These are phyloP conservation scores for Cyanoramphus novaezelandiae DNA, from an alignment of 2,113 vertebrate genomes.

Conservation along the genomic window DNA sequence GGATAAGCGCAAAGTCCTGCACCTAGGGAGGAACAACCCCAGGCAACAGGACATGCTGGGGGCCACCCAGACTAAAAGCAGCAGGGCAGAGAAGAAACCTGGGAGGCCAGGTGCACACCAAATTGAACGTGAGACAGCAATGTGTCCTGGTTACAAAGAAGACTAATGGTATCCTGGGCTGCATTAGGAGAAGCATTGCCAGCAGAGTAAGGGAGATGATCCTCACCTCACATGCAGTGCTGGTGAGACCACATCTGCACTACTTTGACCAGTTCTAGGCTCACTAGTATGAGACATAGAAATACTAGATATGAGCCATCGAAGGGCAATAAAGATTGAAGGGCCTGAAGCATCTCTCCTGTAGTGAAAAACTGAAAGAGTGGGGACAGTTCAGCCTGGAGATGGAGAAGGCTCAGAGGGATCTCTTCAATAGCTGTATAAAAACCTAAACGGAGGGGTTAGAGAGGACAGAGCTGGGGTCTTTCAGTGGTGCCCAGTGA, in stretches of 20 bases:
- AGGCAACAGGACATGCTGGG: not conserved
- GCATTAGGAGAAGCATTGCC: not conserved
- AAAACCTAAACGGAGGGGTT: not conserved
- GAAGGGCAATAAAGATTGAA: too few species aligned
- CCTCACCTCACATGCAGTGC: not conserved
- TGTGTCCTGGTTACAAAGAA: not conserved
- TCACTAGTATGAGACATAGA: too few species aligned
- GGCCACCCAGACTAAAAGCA: not conserved
- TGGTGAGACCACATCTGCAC: not conserved
- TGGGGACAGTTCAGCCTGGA: not conserved
- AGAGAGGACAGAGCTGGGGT: not conserved
- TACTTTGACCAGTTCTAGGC: not conserved
- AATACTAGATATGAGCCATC: too few species aligned
- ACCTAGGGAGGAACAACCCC: not conserved
- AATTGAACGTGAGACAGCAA: not conserved
- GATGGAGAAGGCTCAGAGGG: not conserved
- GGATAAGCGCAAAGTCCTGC: not conserved
- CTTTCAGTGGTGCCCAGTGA: not conserved
- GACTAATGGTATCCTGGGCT: not conserved
- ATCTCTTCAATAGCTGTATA: not conserved
- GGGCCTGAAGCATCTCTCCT: not conserved
- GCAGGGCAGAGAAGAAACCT: not conserved
- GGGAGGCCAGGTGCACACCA: fast-evolving
- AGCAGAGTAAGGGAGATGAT: not conserved
- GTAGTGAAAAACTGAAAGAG: not conserved